Evolutionary conservation across 1,140 invertebrate genomes (phyloP).

Genomic region (Drosophila pseudoananassae): DNA sequence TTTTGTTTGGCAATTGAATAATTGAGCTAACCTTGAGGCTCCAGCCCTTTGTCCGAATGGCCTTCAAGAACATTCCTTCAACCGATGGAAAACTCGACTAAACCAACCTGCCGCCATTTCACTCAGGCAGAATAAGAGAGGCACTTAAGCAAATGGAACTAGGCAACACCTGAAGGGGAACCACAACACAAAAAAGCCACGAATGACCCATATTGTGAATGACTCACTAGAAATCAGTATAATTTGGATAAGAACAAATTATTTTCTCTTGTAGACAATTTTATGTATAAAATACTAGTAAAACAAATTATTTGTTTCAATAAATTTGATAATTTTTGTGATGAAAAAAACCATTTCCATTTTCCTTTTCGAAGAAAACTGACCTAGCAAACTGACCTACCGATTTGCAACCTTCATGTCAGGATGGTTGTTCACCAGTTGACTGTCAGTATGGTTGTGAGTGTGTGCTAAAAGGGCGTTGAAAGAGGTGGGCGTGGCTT

Average conservation of each 20-base stretch:
- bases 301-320: no score
- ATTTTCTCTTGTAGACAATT: no score
- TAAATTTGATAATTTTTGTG: no score
- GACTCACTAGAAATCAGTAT: slow-evolving; percentile 9
- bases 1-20: slow-evolving; percentile 29
- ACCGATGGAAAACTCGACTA: slow-evolving; percentile 63
- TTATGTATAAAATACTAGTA: no score
- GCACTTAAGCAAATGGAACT: slow-evolving; percentile 35
- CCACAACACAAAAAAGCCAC: slow-evolving; percentile 55
- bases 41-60: slow-evolving; percentile 50
- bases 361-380: neutral
- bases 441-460: slow-evolving; percentile 12
- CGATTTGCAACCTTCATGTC: slow-evolving; percentile 16
- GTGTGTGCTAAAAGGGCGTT: slow-evolving; percentile 14
- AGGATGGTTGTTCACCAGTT: slow-evolving; percentile 28
- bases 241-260: neutral
- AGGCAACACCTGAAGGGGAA: slow-evolving; percentile 48
- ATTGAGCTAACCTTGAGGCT: slow-evolving; percentile 59
- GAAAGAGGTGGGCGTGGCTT: neutral
- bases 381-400: slow-evolving; percentile 25
- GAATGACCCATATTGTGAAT: neutral
- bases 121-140: slow-evolving; percentile 8
- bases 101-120: slow-evolving; percentile 8
- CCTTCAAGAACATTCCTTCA: slow-evolving; percentile 63
- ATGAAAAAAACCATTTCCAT: no score